Base-by-base conservation (phyloP, 2,888 invertebrate species). In the Trissolcus brochymenae region DNA sequence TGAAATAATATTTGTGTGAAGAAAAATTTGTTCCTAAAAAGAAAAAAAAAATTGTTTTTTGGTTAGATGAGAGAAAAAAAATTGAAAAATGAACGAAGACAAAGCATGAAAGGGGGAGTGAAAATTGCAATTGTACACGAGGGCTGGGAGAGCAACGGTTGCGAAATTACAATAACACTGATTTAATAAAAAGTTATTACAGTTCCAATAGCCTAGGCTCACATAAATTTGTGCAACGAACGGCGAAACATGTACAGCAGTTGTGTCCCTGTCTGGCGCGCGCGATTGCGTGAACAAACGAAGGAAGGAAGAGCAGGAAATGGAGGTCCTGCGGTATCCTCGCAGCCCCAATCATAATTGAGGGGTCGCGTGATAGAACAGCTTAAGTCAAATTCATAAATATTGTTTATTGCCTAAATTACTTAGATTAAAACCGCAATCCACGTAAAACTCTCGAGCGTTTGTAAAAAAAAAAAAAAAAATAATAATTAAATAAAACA, bases 331-430 rank as follows among this genome's bases (percentile, higher is more conserved):
- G 76, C 53, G 67, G 76, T 72, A 76, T 72, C 67, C 67, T 76
- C 76, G 59, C 71, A 71, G 71, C 66, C 76, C 76, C 71, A 57
- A 62, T 71, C 76, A 66, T 76, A 76, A 76, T 76, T 76, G 76
- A 76, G 66, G 76, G 76, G 76, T 76, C 66, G 76, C 76, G 76
- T 76, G 76, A 71, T 66, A 71, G 76, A 71, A 71, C 76, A 62
- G 71, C 76, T 71, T 76, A 76, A 76, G 76, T 76, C 71, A 71
- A 76, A 76, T 76, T 76, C 76, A 76, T 76, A 76, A 76, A 71
- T 76, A 71, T 76, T 76, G 76, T 76, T 71, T 76, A 76, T 71
- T 76, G 76, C 66, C 76, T 29, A 62, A 76, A 76, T 76, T 76
- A 76, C 76, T 61, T 66, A 76, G 70, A 76, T 76, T 71, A 71